phyloP scores from a whole-genome alignment of 2,888 invertebrate genomes.

The Andricus quercusramuli region DNA sequence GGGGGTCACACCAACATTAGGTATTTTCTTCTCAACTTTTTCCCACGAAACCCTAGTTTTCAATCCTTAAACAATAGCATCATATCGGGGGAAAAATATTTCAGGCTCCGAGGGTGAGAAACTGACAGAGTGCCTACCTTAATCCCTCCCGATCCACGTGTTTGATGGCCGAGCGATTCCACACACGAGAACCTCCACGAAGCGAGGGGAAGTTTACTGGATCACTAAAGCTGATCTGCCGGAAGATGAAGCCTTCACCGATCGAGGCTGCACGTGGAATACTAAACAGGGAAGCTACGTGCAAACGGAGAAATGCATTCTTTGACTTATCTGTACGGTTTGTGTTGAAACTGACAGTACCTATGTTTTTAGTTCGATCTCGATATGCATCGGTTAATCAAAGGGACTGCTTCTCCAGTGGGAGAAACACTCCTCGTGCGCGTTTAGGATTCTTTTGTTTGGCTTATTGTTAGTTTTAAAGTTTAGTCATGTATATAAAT shows the following conservation, averaged over 20 bases:
- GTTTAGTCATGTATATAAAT: too few species aligned
- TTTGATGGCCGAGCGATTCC: constrained; percentile 39
- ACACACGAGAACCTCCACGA: constrained; percentile 16
- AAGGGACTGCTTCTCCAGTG: not conserved
- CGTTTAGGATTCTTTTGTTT: too few species aligned
- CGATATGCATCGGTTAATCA: not conserved
- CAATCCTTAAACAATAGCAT: constrained; percentile 5
- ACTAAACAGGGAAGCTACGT: not conserved
- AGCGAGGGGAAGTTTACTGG: constrained; percentile 28
- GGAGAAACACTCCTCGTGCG: not conserved
- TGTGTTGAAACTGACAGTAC: not conserved
- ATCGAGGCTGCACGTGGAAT: not conserved
- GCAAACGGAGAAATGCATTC: constrained; percentile 1
- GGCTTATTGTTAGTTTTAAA: too few species aligned
- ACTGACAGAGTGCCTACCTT: constrained; percentile 7
- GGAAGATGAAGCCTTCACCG: not conserved
- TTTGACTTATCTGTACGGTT: not conserved
- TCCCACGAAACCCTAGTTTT: not conserved
- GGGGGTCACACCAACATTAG: not conserved
- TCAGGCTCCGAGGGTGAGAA: constrained; percentile 5
- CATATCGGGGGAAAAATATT: not conserved
- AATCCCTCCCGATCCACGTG: constrained; percentile 22
- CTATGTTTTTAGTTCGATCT: not conserved
- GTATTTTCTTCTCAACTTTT: too few species aligned
- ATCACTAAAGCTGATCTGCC: constrained; percentile 19